Base-by-base conservation (phyloP, 2,113 vertebrate species). In the Hiodon tergisus region DNA sequence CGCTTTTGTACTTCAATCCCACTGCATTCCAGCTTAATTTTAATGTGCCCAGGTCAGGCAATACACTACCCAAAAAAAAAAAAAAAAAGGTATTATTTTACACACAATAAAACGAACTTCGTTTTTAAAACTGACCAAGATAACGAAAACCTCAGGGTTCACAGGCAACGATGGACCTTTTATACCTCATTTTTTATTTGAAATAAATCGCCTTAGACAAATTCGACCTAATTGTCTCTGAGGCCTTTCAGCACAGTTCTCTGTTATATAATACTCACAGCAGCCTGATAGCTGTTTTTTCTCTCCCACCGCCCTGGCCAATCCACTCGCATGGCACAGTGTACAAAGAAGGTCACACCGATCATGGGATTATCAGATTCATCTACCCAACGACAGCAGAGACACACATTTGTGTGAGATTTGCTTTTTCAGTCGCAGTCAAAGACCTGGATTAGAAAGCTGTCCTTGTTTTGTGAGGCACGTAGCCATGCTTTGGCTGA, bases 331-430 rank as follows among this genome's bases (percentile, higher is more conserved):
- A 71, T 78, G 78, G 70, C 78, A 78, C 77, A 79, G 79, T 80
- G 77, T 81, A 78, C 79, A 74, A 81, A 83, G 79, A 83, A 88
- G 85, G 83, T 89, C 86, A 88, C 79, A 81, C 81, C 62, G 83
- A 82, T 87, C 86, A 88, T 83, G 82, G 80, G 88, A 91, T 87
- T 87, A 88, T 88, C 81, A 76, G 82, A 84, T 83, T 87, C 86
- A 89, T 84, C 83, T 88, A 86, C 78, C 80, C 80, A 5, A 79
- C 82, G 82, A 86, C 78, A 78, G 80, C 78, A 57, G 63, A 31
- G n/a, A 55, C 16, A 69, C 67, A 53, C 75, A 69, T n/a, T 57
- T 61, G 62, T 50, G 58, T 51, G 74, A 13, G 31, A 58, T 60
- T 63, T 17, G 16, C 17, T 52, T 17, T 51, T 14, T 52, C 16